Conservation (phyloP, 1,140 invertebrate genomes). For the Euwallacea fornicatus region DNA sequence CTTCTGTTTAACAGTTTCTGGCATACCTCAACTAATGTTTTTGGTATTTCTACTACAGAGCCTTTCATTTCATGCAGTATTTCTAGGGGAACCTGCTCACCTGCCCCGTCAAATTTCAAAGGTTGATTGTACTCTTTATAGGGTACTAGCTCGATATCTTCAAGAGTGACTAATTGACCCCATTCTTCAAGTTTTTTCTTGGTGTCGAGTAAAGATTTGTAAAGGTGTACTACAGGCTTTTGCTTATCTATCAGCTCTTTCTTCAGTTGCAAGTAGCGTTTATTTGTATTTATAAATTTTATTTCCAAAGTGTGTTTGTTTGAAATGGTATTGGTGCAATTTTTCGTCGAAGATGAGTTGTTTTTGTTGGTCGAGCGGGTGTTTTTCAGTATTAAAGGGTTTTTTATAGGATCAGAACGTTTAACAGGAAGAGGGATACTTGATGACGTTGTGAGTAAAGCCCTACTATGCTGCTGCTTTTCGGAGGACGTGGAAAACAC, state of each 20-base stretch:
- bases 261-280: constrained; percentile 41
- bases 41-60: constrained; percentile 42
- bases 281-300: constrained; percentile 49
- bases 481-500: background rate
- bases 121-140: constrained; percentile 1
- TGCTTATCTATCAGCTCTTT: constrained; percentile 47
- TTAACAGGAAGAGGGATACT: background rate
- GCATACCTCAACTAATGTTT: constrained; percentile 40
- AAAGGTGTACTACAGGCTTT: constrained; percentile 45
- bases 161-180: constrained; percentile 42
- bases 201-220: constrained; percentile 42
- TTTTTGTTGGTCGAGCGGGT: background rate
- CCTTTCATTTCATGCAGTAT: constrained; percentile 39
- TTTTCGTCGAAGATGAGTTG: background rate
- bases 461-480: background rate
- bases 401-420: background rate
- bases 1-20: constrained; percentile 39
- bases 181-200: constrained; percentile 48
- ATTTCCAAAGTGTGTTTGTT: constrained; percentile 47
- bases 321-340: constrained; percentile 7
- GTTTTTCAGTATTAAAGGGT: no score
- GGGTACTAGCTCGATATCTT: constrained; percentile 34
- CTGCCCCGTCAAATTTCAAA: constrained; percentile 12
- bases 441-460: background rate
- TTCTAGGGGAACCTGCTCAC: constrained; percentile 35